Percentiles rank a stretch among this genome's conserved stretches.
These are phyloP conservation scores for Lasioglossum leucozonium DNA, from an alignment of 2,888 invertebrate genomes.

Conservation along the genomic window DNA sequence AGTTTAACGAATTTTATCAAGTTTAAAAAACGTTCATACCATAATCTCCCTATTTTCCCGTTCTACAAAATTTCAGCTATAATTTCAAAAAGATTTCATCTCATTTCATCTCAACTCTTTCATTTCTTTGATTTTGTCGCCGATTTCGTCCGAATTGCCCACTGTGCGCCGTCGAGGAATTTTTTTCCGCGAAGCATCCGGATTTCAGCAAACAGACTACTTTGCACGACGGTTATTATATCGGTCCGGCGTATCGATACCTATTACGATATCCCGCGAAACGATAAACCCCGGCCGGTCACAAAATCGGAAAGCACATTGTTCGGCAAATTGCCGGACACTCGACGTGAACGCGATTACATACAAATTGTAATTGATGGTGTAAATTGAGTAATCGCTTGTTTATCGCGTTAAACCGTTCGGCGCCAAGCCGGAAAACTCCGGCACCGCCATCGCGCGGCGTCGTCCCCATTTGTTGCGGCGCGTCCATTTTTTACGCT, in stretches of 20 bases:
- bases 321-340: neutral
- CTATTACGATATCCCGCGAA: neutral
- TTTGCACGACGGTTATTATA: neutral
- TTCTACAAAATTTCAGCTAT: too few relatives aligned
- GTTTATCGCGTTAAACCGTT: constrained; percentile 5
- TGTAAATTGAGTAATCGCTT: constrained; percentile 1
- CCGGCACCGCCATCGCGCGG: neutral
- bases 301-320: constrained; percentile 1
- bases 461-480: neutral
- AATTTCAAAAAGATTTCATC: too few relatives aligned
- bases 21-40: too few relatives aligned
- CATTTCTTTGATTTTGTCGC: too few relatives aligned
- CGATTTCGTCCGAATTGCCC: too few relatives aligned
- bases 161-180: too few relatives aligned
- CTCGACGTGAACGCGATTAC: constrained; percentile 8
- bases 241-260: neutral
- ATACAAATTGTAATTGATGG: constrained; percentile 14
- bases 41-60: too few relatives aligned
- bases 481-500: neutral
- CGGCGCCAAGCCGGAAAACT: neutral
- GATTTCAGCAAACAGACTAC: neutral
- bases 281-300: neutral
- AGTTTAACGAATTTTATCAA: too few relatives aligned
- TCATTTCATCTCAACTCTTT: too few relatives aligned
- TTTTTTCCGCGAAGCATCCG: neutral